Evolutionary conservation across 2,113 vertebrate genomes (phyloP), one percentile per base, ranked within the genome.

Genomic region (Antechinus flavipes): DNA sequence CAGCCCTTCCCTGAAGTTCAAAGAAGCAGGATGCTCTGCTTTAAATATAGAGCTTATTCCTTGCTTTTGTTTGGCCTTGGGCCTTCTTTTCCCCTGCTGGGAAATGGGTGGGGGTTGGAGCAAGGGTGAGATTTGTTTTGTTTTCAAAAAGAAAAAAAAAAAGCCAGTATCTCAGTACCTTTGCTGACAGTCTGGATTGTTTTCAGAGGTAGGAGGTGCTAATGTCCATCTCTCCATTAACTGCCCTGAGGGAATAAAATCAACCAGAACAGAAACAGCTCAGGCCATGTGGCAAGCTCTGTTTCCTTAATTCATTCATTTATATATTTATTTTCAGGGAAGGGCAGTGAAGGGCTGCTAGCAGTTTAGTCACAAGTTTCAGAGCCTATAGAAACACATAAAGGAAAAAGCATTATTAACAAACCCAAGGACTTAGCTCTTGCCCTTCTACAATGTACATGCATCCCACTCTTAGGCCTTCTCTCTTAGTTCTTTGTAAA

Each of bases 181-280:
- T 53, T 91, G 52, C 54, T 49, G 23, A 1, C 46, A 92, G 14
- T 46, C 8, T 91, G 91, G 96, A 12, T 91, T 93, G 7, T 94
- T 93, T 94, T 42, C 91, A 97, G 46, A 53, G 68, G 16, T 53
- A 56, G 8, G 35, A 46, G 94, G 47, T 56, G 91, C 58, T 91
- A 90, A 97, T 95, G 91, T 89, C 68, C 1, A 54, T 95, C 94
- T 95, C 94, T 84, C 54, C 52, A 93, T 49, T 89, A 94, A 95
- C 46, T 94, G 14, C 30, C 94, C 52, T 91, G 91, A 68, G 92
- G 94, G 23, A 68, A 55, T 47, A 93, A 95, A 95, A 96, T 89
- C 89, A 94, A 42, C 23, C 27, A 55, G 93, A 52, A 27, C 4
- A 52, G 89, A 90, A 84, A 93, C 27, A 27, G 14, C 95, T 89